phyloP scores from a whole-genome alignment of 2,888 invertebrate species.

The Eupithecia tripunctaria region DNA sequence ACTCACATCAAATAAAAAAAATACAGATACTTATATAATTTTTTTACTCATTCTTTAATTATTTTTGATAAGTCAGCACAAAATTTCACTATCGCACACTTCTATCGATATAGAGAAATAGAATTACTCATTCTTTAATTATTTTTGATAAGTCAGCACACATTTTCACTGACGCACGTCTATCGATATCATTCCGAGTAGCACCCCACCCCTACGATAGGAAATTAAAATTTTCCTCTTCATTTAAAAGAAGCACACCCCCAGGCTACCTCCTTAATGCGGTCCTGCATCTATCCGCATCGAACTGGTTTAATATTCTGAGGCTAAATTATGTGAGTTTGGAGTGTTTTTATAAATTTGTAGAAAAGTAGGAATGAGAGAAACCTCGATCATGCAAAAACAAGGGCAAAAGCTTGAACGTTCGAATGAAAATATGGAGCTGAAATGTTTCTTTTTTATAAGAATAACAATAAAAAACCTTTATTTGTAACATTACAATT shows the following conservation, averaged over 20 bases:
- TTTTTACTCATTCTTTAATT: too few species aligned
- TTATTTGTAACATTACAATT: too few species aligned
- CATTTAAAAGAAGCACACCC: slow-evolving; percentile 83
- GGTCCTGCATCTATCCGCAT: slow-evolving; percentile 69
- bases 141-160: not conserved
- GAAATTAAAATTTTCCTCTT: slow-evolving; percentile 85
- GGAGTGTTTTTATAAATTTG: not conserved
- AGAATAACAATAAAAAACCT: too few species aligned
- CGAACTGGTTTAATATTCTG: slow-evolving; percentile 33
- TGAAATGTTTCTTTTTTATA: too few species aligned
- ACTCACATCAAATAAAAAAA: too few species aligned
- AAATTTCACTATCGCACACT: not conserved
- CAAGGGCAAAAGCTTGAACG: too few species aligned
- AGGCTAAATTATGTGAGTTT: not conserved
- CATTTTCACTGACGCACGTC: not conserved
- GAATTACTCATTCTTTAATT: too few species aligned
- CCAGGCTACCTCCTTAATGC: slow-evolving; percentile 81
- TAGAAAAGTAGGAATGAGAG: not conserved
- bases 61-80: not conserved
- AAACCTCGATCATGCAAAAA: not conserved
- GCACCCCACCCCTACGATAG: slow-evolving; percentile 75
- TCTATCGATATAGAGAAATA: slow-evolving; percentile 51
- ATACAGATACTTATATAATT: too few species aligned
- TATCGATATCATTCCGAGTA: slow-evolving; percentile 44
- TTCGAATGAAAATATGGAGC: too few species aligned